These are phyloP conservation scores for Phoenoteleia sp. DNA, from an alignment of 2,888 invertebrate species.

Conservation along the genomic window DNA sequence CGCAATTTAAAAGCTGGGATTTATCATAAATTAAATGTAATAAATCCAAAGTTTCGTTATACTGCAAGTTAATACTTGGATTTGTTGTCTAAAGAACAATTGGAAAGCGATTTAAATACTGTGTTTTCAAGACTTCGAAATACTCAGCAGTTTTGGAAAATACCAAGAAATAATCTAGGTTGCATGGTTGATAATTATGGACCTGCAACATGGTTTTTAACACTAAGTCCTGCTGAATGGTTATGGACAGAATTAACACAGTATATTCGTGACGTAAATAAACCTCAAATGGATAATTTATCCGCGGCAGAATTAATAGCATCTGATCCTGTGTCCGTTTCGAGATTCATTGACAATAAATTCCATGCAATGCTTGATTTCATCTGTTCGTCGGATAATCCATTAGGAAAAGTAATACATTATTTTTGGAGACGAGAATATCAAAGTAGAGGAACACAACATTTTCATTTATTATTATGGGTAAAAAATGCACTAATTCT, in stretches of 20 bases:
- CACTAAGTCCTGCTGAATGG: too few relatives aligned
- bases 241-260: neutral
- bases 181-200: neutral
- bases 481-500: constrained; percentile 66
- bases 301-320: constrained; percentile 76
- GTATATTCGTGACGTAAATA: neutral
- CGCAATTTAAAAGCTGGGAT: constrained; percentile 69
- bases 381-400: constrained; percentile 58
- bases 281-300: constrained; percentile 68
- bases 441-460: constrained; percentile 74
- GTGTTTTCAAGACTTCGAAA: constrained; percentile 71
- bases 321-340: constrained; percentile 79
- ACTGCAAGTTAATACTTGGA: constrained; percentile 36
- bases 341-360: constrained; percentile 22
- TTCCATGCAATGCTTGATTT: constrained; percentile 64
- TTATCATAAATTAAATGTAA: constrained; percentile 48
- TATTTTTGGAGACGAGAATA: constrained; percentile 75
- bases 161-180: constrained; percentile 37
- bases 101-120: constrained; percentile 33
- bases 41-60: constrained; percentile 34
- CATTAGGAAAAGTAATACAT: constrained; percentile 75
- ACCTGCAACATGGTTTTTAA: constrained; percentile 63
- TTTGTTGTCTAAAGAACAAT: constrained; percentile 16
- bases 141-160: constrained; percentile 71
- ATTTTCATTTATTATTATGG: constrained; percentile 79